Base-by-base conservation (phyloP, 2,113 vertebrate genomes). In the Chlamydotis undulata region DNA sequence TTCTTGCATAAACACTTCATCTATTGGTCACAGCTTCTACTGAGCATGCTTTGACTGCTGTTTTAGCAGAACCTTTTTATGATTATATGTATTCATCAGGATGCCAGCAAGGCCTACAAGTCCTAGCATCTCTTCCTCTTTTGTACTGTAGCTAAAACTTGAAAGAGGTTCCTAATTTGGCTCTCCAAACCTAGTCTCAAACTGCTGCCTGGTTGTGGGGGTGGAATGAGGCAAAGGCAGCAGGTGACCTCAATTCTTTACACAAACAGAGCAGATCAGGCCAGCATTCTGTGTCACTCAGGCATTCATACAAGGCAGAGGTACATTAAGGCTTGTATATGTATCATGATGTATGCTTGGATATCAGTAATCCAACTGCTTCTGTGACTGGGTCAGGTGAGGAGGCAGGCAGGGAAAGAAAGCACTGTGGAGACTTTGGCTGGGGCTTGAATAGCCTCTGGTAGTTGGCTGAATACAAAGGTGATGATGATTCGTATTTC, bases 251-350 rank as follows among this genome's bases (percentile, higher is more conserved):
- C 49, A 7, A 53, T 88, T 83, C 81, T 74, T 69, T 57, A 10
- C 35, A n/a, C 33, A 53, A 43, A 33, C 16, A 41, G 28, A 10
- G 10, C 37, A 15, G 31, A 2, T 19, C 0, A 1, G 35, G 65
- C 69, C 9, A 7, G 52, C 2, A 0, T 35, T 45, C 61, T 33
- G 31, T 33, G 65, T 63, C n/a, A 4, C 33, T 24, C 18, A 10
- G 70, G 70, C 7, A 5, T 41, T 80, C 17, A 0, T 26, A 2
- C 4, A 14, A 91, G 60, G 14, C 77, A 63, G 64, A 87, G 43
- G n/a, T 39, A 19, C 5, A 0, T 47, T 47, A 19, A 6, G 3
- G 50, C 61, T 82, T n/a, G 29, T 37, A 4, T 31, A 14, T 7
- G 1, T 59, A 18, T 13, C 0, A 1, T 47, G 65, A 53, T 85